Percentiles rank a stretch among this genome's conserved stretches.
These are phyloP conservation scores for Geodia barretti DNA, from an alignment of 37 sponge, comb jelly and placozoan genomes.

Conservation along the genomic window DNA sequence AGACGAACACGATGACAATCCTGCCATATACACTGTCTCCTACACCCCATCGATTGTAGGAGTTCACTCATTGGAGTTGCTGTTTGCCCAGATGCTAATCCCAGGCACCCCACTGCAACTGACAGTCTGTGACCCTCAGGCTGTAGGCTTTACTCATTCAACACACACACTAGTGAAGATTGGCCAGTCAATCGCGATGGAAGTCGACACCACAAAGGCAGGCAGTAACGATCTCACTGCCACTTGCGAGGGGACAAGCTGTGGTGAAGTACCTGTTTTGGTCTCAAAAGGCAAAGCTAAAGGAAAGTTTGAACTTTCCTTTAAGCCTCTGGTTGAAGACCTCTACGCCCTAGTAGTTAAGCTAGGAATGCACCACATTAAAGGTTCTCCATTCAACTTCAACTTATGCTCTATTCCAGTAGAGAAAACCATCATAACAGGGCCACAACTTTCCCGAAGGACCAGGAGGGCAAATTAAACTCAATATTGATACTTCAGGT, in stretches of 20 bases:
- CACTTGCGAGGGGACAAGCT: conserved; percentile 23
- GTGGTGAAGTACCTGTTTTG: conserved; percentile 23
- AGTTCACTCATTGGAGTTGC: too few relatives aligned
- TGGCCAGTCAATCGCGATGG: conserved; percentile 23
- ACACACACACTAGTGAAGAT: conserved; percentile 11
- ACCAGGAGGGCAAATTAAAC: too few relatives aligned
- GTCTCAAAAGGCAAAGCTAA: not conserved
- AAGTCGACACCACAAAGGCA: conserved; percentile 60
- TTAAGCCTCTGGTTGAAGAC: conserved; percentile 2
- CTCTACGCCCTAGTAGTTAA: conserved; percentile 11
- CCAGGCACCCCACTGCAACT: too few relatives aligned
- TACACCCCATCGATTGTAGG: too few relatives aligned
- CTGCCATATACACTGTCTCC: too few relatives aligned
- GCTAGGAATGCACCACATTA: conserved; percentile 44
- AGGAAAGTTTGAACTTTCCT: not conserved
- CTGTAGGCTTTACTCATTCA: not conserved
- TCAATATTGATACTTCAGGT: too few relatives aligned
- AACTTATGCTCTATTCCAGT: too few relatives aligned
- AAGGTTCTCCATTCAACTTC: conserved; percentile 57
- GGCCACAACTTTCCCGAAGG: too few relatives aligned
- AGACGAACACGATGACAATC: too few relatives aligned
- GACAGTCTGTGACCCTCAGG: too few relatives aligned
- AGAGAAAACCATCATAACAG: too few relatives aligned
- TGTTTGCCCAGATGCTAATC: too few relatives aligned
- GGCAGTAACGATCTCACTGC: conserved; percentile 27